Conservation (phyloP, 1,140 invertebrate genomes). For the Olivierus martensii region DNA sequence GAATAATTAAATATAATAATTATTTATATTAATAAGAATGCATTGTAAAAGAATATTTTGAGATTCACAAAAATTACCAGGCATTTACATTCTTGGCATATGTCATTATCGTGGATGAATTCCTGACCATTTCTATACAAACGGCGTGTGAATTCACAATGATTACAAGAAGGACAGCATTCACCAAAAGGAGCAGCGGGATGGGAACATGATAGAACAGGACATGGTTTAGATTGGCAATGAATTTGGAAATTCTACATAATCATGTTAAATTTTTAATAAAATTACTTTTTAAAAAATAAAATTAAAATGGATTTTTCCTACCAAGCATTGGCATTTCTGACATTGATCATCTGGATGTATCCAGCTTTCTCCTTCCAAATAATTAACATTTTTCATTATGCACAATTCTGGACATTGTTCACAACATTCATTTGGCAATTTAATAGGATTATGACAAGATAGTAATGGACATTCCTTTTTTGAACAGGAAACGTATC, state of each 20-base stretch:
- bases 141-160: slow-evolving; percentile 12
- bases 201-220: background rate
- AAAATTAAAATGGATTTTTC: background rate
- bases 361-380: slow-evolving; percentile 30
- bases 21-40: no score
- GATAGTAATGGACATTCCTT: slow-evolving; percentile 2
- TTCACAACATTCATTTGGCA: slow-evolving; percentile 6
- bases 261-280: background rate
- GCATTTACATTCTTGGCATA: slow-evolving; percentile 14
- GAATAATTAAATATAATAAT: no score
- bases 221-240: slow-evolving; percentile 1
- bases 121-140: slow-evolving; percentile 13
- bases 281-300: background rate
- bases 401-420: slow-evolving; percentile 6
- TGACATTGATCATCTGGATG: slow-evolving; percentile 49
- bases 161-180: slow-evolving; percentile 13
- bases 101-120: slow-evolving; percentile 10
- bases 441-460: slow-evolving; percentile 1
- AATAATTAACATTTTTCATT: background rate
- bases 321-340: slow-evolving; percentile 45
- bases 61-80: slow-evolving; percentile 1
- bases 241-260: slow-evolving; percentile 1
- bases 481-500: slow-evolving; percentile 5
- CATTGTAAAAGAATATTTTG: no score
- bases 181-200: slow-evolving; percentile 13